These are phyloP conservation scores for Oncorhynchus kisutch DNA, from an alignment of 2,113 vertebrate species.

Conservation along the genomic window DNA sequence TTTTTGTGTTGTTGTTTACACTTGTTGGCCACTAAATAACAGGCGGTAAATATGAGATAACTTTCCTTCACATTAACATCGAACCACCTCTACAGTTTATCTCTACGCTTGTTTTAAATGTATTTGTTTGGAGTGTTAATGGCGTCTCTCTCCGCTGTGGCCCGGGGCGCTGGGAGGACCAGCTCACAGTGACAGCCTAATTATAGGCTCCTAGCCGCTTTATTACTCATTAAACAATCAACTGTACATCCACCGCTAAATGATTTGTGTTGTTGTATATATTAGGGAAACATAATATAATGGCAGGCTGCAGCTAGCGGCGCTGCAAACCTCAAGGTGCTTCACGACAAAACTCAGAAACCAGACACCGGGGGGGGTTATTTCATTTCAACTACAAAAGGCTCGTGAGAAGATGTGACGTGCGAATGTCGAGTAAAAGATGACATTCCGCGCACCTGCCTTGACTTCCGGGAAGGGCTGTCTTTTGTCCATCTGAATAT, in stretches of 20 bases:
- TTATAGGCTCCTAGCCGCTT: conserved; percentile 76
- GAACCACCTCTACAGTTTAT: background rate
- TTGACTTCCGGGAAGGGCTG: conserved; percentile 32
- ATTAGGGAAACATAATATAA: conserved; percentile 78
- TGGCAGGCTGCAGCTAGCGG: conserved; percentile 75
- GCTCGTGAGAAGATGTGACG: conserved; percentile 65
- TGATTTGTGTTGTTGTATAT: conserved; percentile 81
- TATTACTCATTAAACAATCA: conserved; percentile 82
- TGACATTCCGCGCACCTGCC: conserved; percentile 70
- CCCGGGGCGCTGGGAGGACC: conserved; percentile 68
- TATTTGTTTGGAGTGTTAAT: conserved; percentile 40
- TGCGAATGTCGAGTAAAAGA: conserved; percentile 56
- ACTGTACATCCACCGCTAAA: conserved; percentile 79
- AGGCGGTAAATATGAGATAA: conserved; percentile 11
- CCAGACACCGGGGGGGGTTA: conserved; percentile 75
- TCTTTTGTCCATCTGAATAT: conserved; percentile 23
- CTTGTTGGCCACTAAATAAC: background rate
- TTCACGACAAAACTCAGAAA: conserved; percentile 76
- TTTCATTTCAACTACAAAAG: conserved; percentile 74
- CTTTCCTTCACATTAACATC: conserved; percentile 37
- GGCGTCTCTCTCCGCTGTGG: conserved; percentile 37
- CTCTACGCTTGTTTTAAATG: conserved; percentile 55
- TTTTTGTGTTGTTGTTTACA: conserved; percentile 17
- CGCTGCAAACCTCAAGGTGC: conserved; percentile 74
- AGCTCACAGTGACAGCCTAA: conserved; percentile 81